Evolutionary conservation across 2,888 invertebrate species (phyloP).

Genomic region (Thera obeliscata): DNA sequence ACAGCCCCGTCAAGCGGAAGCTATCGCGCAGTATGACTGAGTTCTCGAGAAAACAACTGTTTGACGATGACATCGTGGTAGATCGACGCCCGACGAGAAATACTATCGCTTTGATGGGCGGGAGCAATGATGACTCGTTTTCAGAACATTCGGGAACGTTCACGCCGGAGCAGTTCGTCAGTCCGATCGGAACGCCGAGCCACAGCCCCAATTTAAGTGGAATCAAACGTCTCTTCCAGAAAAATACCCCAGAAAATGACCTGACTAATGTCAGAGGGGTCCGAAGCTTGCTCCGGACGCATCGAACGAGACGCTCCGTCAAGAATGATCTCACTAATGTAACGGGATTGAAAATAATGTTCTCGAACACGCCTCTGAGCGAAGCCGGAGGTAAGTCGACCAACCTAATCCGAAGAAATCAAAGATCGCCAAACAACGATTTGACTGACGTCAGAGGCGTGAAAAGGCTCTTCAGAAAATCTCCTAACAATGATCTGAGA

Average conservation of each 20-base stretch:
- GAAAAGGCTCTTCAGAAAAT: conserved; percentile 58
- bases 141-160: conserved; percentile 50
- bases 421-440: conserved; percentile 61
- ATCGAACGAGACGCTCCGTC: conserved; percentile 57
- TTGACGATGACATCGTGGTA: conserved; percentile 54
- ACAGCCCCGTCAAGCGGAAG: conserved; percentile 78
- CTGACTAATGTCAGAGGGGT: conserved; percentile 59
- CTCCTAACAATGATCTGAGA: conserved; percentile 62
- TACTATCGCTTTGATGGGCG: conserved; percentile 49
- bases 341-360: conserved; percentile 67
- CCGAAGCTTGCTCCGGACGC: conserved; percentile 53
- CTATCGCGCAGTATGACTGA: conserved; percentile 79
- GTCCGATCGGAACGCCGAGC: conserved; percentile 62
- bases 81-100: conserved; percentile 49
- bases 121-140: conserved; percentile 51
- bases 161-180: conserved; percentile 68
- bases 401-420: no score
- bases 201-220: conserved; percentile 58
- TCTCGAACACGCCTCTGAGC: conserved; percentile 53
- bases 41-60: conserved; percentile 61
- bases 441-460: conserved; percentile 69
- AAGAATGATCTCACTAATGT: conserved; percentile 71
- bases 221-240: conserved; percentile 58
- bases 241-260: conserved; percentile 59
- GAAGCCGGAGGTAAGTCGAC: no score